A percentile compares a stretch with the other conserved stretches of the same genome.
Evolutionary conservation across 1,140 invertebrate genomes (phyloP).

Genomic region (Drosophila miranda): DNA sequence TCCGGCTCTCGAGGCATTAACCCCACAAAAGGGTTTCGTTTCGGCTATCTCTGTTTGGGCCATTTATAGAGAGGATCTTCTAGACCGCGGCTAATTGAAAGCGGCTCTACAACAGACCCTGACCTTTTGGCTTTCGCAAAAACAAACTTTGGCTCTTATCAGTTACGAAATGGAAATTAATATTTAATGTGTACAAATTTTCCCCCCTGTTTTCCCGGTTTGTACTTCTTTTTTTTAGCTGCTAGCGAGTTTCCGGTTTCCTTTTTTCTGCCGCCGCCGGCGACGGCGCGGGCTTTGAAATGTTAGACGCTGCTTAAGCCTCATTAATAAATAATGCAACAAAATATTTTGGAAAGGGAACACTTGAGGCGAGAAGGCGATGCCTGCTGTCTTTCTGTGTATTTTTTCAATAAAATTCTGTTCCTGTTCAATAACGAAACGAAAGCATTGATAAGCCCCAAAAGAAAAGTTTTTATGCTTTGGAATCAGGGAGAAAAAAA

Average conservation of each 20-base stretch:
- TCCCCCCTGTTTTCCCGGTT: constrained; percentile 37
- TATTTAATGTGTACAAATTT: constrained; percentile 75
- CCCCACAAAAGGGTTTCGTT: not conserved
- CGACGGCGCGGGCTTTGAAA: constrained; percentile 52
- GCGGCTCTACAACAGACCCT: constrained; percentile 22
- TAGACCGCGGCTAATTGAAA: constrained; percentile 55
- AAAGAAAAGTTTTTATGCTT: constrained; percentile 51
- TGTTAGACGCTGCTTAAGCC: constrained; percentile 77
- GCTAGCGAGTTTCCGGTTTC: constrained; percentile 34
- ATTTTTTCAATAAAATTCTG: constrained; percentile 25
- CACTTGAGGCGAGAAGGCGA: constrained; percentile 15
- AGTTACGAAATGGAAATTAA: constrained; percentile 78
- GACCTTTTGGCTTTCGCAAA: constrained; percentile 45
- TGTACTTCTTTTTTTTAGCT: not conserved
- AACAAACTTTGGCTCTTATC: constrained; percentile 62
- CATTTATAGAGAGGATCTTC: constrained; percentile 44
- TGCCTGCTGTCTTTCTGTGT: constrained; percentile 10
- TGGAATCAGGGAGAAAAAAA: constrained; percentile 35
- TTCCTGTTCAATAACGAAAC: constrained; percentile 48
- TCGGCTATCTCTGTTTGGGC: constrained; percentile 31
- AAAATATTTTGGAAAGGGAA: constrained; percentile 44
- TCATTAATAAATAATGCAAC: constrained; percentile 78
- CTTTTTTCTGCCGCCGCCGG: constrained; percentile 14
- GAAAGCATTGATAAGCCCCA: constrained; percentile 69
- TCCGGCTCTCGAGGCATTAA: not conserved